Evolutionary conservation across 1,140 invertebrate species (phyloP), one percentile per base, ranked within the genome.

Genomic region (Chionoecetes opilio): DNA sequence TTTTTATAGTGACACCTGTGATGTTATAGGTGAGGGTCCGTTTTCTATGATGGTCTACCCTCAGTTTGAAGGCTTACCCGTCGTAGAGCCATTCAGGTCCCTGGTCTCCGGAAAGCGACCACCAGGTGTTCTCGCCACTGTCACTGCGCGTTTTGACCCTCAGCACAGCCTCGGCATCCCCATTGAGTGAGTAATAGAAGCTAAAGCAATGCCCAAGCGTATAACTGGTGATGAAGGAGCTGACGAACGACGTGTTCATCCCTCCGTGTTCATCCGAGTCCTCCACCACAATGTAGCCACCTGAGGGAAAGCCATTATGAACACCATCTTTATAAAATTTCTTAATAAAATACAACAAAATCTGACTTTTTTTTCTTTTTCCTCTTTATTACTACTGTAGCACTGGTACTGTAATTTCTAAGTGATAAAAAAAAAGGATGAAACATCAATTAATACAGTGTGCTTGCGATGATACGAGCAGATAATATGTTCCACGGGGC

Each of bases 241-340:
- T 95, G n/a, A 95, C 91, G n/a, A 95, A 32, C 8, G 37, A 17
- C 14, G 94, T 92, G 9, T 34, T 21, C 26, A 32, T 88, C 9
- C 90, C 90, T 17, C n/a, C 37, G 21, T 86, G 90, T 32, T 63
- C 94, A n/a, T 34, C 94, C 29, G 21, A 85, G 82, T 92, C 94
- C 32, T 95, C 94, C 82, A 95, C 84, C 17, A 95, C 75, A 21
- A 92, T 32, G 87, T 88, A 95, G 53, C 94, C 94, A 29, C 94
- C 94, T 95, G 82, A 38, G 37, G 29, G 14, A 14, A 32, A 5
- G 41, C n/a, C n/a, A n/a, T n/a, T n/a, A n/a, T n/a, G n/a, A n/a
- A n/a, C n/a, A n/a, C n/a, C n/a, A n/a, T n/a, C n/a, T n/a, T n/a
- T n/a, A n/a, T n/a, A n/a, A n/a, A n/a, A n/a, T n/a, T n/a, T n/a